These are phyloP conservation scores for Pectinophora gossypiella DNA, from an alignment of 1,140 invertebrate genomes.

Conservation along the genomic window DNA sequence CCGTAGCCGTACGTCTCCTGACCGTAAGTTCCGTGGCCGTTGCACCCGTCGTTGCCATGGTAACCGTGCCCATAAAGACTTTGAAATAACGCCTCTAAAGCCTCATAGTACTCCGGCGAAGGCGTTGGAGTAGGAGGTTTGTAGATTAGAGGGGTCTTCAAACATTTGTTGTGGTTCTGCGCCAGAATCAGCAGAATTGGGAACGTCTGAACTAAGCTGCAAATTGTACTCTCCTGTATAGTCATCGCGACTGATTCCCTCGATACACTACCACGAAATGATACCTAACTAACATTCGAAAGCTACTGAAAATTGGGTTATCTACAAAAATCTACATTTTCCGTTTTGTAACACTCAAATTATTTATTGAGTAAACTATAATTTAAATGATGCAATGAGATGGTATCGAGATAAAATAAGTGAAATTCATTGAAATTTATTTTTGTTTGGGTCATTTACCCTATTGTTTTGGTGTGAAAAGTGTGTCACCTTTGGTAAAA, in stretches of 20 bases:
- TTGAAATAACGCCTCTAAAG: slow-evolving; percentile 49
- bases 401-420: no score
- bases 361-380: background rate
- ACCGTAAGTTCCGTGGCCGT: slow-evolving; percentile 8
- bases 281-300: background rate
- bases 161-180: slow-evolving; percentile 51
- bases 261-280: background rate
- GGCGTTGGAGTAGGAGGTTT: slow-evolving; percentile 53
- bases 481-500: no score
- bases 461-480: no score
- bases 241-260: slow-evolving; percentile 25
- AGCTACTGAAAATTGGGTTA: background rate
- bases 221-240: slow-evolving; percentile 41
- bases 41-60: slow-evolving; percentile 17
- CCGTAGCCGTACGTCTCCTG: slow-evolving; percentile 5
- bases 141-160: slow-evolving; percentile 54
- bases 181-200: slow-evolving; percentile 57
- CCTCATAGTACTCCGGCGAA: slow-evolving; percentile 56
- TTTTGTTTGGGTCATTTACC: no score
- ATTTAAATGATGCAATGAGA: background rate
- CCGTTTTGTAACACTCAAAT: background rate
- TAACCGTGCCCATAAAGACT: slow-evolving; percentile 31
- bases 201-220: slow-evolving; percentile 51
- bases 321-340: background rate
- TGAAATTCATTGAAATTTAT: no score